Base-by-base conservation (phyloP, 2,113 vertebrate genomes). In the Garra rufa region DNA sequence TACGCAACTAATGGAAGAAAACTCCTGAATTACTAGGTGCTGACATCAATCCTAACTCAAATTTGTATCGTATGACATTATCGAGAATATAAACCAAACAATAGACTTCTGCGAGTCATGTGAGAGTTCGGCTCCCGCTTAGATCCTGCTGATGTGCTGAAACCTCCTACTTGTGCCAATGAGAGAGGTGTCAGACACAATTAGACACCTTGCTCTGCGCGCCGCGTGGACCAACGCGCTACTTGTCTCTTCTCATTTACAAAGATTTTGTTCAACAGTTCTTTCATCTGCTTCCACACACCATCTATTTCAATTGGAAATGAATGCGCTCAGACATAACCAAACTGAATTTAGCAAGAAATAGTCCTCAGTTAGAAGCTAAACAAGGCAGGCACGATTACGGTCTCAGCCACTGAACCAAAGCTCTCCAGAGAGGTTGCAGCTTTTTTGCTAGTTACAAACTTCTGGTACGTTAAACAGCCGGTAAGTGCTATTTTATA, bases 231-330 rank as follows among this genome's bases (percentile, higher is more conserved):
- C 92, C 93, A 93, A 92, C 89, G 92, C 88, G 81, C 88, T 91
- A 89, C 90, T 89, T 92, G 91, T 93, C 91, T 92, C 85, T 91
- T 91, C 89, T 93, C 89, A 91, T 94, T 93, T 92, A 52, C 76
- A 91, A 89, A 92, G 92, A 93, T 94, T 93, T 93, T 41, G n/a
- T 41, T 79, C 52, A 73, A 70, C 63, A 21, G 21, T 79, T 83
- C 69, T 93, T 93, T 93, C 91, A 93, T 93, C 90, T 85, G 63
- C 50, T 83, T 87, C 90, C 89, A 92, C 89, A 92, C 87, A 87
- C 91, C 91, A 91, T 91, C 86, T 87, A 89, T 87, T 92, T 78
- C 87, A 86, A 90, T 65, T 19, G 76, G 52, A 65, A 74, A 75
- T 24, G 2, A 71, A 76, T 13, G 19, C 46, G 13, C 28, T 70